Conservation (phyloP, 64 coral and sea anemone genomes). For the Trachythela sp. region DNA sequence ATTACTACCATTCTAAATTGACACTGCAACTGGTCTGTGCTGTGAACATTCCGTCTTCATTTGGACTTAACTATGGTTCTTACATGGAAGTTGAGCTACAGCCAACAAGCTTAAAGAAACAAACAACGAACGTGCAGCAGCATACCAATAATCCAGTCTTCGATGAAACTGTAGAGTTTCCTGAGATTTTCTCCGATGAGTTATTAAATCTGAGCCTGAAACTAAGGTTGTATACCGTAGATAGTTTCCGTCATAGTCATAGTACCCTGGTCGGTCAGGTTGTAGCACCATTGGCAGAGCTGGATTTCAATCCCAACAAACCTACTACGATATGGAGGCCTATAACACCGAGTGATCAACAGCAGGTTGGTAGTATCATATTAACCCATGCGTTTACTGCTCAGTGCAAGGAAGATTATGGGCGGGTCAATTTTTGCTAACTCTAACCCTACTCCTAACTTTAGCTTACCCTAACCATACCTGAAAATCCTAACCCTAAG, state of each 20-base stretch:
- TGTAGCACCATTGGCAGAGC: background rate
- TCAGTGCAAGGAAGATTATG: too few relatives aligned
- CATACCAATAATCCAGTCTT: conserved; percentile 5
- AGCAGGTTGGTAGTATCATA: background rate
- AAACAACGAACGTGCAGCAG: background rate
- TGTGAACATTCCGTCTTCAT: background rate
- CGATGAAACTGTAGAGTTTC: background rate
- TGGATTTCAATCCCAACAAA: background rate
- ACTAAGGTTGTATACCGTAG: background rate
- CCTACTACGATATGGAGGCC: background rate
- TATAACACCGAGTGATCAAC: background rate
- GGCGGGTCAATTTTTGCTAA: too few relatives aligned
- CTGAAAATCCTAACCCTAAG: too few relatives aligned
- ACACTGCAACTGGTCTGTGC: background rate
- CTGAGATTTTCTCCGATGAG: background rate
- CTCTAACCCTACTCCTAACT: too few relatives aligned
- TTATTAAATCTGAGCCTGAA: background rate
- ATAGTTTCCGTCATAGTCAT: background rate
- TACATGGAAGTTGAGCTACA: background rate
- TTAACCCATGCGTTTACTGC: background rate
- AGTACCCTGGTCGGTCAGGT: background rate
- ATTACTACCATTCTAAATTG: background rate
- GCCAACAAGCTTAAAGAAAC: background rate
- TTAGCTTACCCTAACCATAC: too few relatives aligned
- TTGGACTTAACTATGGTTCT: background rate